These are phyloP conservation scores for Megaceryle maxima DNA, from an alignment of 2,113 vertebrate species.

Conservation along the genomic window DNA sequence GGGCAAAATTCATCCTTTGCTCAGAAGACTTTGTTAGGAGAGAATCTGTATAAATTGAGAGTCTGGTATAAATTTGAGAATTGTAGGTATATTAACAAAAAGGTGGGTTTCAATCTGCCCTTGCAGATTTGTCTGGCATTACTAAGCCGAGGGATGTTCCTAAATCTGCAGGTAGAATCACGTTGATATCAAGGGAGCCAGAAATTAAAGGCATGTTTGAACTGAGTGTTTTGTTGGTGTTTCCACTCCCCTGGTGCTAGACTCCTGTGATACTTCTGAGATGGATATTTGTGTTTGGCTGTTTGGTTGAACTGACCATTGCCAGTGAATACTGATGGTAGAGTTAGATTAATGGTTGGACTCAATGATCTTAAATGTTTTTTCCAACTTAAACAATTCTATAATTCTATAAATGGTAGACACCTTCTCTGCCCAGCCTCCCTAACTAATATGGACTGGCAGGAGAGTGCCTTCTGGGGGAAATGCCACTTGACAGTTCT, in stretches of 20 bases:
- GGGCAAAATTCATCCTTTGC: neutral
- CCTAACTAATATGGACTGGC: neutral
- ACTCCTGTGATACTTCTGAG: neutral
- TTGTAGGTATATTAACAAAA: neutral
- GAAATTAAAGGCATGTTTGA: neutral
- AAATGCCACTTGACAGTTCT: neutral
- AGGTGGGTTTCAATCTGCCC: accelerated
- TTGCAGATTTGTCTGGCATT: neutral
- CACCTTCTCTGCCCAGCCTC: neutral
- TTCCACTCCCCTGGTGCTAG: neutral
- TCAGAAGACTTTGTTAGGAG: neutral
- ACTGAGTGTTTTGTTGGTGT: neutral
- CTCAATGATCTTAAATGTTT: too few species aligned
- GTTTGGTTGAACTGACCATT: neutral
- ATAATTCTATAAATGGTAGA: neutral
- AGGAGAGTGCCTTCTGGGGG: neutral
- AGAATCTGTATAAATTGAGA: neutral
- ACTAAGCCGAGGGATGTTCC: neutral
- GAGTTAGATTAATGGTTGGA: too few species aligned
- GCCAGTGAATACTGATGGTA: neutral
- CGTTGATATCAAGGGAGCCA: neutral
- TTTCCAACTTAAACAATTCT: too few species aligned
- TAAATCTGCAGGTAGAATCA: neutral
- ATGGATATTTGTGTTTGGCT: neutral
- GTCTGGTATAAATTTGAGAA: neutral